phyloP scores from a whole-genome alignment of 1,140 invertebrate species.

The Gonatopus flavifemur region DNA sequence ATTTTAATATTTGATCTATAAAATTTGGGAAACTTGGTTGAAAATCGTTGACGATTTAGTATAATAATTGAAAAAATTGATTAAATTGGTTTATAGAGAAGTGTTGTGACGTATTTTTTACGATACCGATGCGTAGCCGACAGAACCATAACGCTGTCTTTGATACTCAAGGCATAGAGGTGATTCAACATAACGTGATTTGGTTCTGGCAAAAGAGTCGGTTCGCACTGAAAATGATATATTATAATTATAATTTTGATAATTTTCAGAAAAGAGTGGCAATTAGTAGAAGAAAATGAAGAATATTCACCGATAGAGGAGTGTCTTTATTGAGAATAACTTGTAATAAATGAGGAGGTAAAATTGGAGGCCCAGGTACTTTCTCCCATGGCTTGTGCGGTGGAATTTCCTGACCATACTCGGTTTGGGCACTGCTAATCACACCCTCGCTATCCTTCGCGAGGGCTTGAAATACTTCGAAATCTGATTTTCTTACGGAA shows the following conservation, averaged over 20 bases:
- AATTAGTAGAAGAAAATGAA: conserved; percentile 5
- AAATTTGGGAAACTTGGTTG: conserved; percentile 8
- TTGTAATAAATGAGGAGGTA: conserved; percentile 96
- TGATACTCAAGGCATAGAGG: conserved; percentile 98
- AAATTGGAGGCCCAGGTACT: conserved; percentile 89
- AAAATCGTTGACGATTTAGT: too few species aligned
- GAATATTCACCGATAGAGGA: conserved; percentile 77
- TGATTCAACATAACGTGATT: conserved; percentile 99
- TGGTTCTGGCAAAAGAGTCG: conserved; percentile 96
- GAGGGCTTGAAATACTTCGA: conserved; percentile 96
- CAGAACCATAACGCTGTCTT: conserved; percentile 99
- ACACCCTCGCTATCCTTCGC: conserved; percentile 86
- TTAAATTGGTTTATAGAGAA: conserved; percentile 98
- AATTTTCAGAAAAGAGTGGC: not conserved
- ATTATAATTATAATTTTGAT: conserved; percentile 1
- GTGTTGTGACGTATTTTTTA: conserved; percentile 98
- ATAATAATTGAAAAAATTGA: conserved; percentile 18
- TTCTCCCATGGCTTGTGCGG: conserved; percentile 88
- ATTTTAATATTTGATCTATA: conserved; percentile 20
- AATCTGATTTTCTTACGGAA: conserved; percentile 89
- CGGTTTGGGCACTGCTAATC: conserved; percentile 69
- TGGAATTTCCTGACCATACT: conserved; percentile 90
- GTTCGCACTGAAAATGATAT: conserved; percentile 83
- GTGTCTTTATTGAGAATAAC: conserved; percentile 99
- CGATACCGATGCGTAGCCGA: conserved; percentile 96